Evolutionary conservation across 2,797 vertebrate genomes (phyloP), one percentile per base, ranked within the genome.

Genomic region (Paratrypauchen microcephalus): DNA sequence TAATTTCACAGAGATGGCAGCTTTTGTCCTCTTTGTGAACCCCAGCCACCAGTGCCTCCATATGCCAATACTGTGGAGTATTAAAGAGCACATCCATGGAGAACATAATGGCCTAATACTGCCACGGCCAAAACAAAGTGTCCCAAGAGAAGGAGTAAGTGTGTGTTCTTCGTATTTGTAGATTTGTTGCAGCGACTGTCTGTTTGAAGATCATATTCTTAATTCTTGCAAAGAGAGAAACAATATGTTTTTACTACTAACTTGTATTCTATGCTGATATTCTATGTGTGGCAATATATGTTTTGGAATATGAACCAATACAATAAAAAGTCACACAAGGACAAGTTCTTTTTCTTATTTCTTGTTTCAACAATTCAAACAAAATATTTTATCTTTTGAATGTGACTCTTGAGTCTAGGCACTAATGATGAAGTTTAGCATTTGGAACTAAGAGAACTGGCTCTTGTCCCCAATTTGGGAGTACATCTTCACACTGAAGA

Each of bases 261-360:
- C 91, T 91, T 88, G 87, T 92, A 92, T 87, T 91, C 83, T 90
- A 87, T 90, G 80, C 84, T 91, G 80, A 87, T 91, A 91, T 57
- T 57, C 55, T 89, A 88, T 88, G 92, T 91, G 86, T 92, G 88
- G 83, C 86, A 81, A 85, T 86, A 83, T 88, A 83, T 88, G 89
- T 86, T 87, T 90, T 91, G 90, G 81, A 89, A 85, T 87, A 83
- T 88, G 86, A 90, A 90, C 74, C 81, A 78, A 89, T 59, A 61
- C 85, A 92, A 91, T 92, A 90, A 93, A 91, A 87, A 89, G 84
- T 90, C 86, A 89, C 86, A 85, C 68, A 83, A 90, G 89, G 88
- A 89, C 88, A 88, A 76, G 74, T 78, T 79, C 71, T 65, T 86
- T 71, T 65, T 83, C 74, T 84, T 84, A 87, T 80, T 60, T 28